Conservation (phyloP, 2,113 vertebrate genomes). For the Scartelaos histophorus region DNA sequence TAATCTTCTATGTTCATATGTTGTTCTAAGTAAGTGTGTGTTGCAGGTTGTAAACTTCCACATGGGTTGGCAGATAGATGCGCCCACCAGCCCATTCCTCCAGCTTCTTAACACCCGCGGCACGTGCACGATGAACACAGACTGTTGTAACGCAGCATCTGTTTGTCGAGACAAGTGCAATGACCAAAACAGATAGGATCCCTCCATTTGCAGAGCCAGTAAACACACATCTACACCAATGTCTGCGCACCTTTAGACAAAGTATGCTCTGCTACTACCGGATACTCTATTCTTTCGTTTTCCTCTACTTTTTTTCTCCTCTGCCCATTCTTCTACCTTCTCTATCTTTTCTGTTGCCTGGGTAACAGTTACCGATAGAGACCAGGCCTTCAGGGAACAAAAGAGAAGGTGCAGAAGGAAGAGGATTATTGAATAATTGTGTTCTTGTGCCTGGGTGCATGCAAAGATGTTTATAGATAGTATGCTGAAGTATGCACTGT, state of each 20-base stretch:
- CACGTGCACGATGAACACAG: slow-evolving; percentile 34
- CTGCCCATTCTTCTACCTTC: slow-evolving; percentile 54
- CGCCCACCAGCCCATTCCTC: background rate
- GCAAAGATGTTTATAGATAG: slow-evolving; percentile 6
- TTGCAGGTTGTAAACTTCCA: background rate
- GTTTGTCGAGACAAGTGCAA: slow-evolving; percentile 24
- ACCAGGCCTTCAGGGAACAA: slow-evolving; percentile 62
- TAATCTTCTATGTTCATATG: no score
- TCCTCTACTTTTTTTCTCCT: slow-evolving; percentile 12
- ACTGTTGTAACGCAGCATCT: slow-evolving; percentile 26
- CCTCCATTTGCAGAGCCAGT: slow-evolving; percentile 15
- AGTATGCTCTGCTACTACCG: slow-evolving; percentile 30
- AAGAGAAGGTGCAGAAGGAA: slow-evolving; percentile 49
- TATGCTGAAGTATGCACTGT: background rate
- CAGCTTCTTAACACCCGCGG: slow-evolving; percentile 12
- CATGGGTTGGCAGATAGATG: slow-evolving; percentile 17
- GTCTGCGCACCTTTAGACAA: slow-evolving; percentile 34
- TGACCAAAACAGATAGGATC: slow-evolving; percentile 36
- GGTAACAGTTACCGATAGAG: slow-evolving; percentile 76
- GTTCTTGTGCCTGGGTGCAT: slow-evolving; percentile 13
- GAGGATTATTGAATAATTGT: slow-evolving; percentile 56
- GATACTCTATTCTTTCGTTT: slow-evolving; percentile 16
- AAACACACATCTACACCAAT: slow-evolving; percentile 10
- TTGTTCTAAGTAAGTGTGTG: no score
- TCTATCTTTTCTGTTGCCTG: slow-evolving; percentile 70